A percentile compares a stretch with the other conserved stretches of the same genome.
Evolutionary conservation across 2,113 vertebrate species (phyloP).

Genomic region (Drymodes brunneopygia): DNA sequence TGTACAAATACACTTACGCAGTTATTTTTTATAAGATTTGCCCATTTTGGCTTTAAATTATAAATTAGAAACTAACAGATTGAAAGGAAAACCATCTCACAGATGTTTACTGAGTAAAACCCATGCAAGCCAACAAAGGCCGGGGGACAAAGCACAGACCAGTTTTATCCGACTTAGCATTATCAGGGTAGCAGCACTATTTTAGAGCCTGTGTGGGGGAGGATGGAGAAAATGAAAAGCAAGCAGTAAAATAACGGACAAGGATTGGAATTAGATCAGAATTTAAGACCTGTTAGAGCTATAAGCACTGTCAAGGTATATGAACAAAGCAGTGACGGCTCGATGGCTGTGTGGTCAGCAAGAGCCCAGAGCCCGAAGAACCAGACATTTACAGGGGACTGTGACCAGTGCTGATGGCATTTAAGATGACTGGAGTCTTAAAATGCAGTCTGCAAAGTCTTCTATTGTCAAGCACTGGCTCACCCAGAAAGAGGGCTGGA

Average conservation of each 20-base stretch:
- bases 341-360: neutral
- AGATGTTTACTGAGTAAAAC: neutral
- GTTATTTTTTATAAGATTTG: neutral
- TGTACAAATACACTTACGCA: neutral
- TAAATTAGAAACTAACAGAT: neutral
- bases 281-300: constrained; percentile 35
- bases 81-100: neutral
- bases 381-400: neutral
- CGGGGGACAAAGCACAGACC: neutral
- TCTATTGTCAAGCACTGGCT: neutral
- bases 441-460: constrained; percentile 5
- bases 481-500: neutral
- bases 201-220: constrained; percentile 31
- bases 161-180: constrained; percentile 19
- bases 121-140: neutral
- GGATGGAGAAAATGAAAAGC: constrained; percentile 43
- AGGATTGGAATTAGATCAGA: constrained; percentile 38
- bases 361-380: neutral
- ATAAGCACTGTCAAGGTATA: constrained; percentile 21
- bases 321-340: constrained; percentile 24
- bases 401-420: constrained; percentile 8
- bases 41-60: neutral
- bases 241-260: constrained; percentile 60
- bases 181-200: constrained; percentile 3
- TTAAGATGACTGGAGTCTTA: constrained; percentile 33